Percentiles rank a stretch among this genome's conserved stretches.
phyloP scores from a whole-genome alignment of 2,113 vertebrate species.

The Trematocara zebra region DNA sequence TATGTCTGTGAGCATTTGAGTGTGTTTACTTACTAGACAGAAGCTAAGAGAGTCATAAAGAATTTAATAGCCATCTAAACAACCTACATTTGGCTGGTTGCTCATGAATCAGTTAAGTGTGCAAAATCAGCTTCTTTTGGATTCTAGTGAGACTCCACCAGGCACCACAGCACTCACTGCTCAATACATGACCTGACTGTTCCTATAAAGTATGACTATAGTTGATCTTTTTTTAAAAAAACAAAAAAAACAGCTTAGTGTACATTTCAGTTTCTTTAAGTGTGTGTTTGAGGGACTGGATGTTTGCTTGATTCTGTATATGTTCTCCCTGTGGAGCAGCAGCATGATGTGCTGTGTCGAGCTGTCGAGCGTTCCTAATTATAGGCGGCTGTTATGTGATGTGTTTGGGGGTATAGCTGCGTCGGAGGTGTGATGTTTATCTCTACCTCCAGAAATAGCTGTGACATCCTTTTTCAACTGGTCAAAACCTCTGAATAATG shows the following conservation, averaged over 20 bases:
- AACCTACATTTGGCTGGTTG: not conserved
- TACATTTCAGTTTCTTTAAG: not conserved
- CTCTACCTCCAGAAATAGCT: slow-evolving; percentile 14
- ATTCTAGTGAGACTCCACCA: not conserved
- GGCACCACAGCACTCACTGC: not conserved
- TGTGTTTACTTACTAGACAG: slow-evolving; percentile 19
- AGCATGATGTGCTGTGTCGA: not conserved
- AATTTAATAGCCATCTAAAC: slow-evolving; percentile 20
- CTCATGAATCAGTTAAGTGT: not conserved
- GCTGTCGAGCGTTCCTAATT: slow-evolving; percentile 33
- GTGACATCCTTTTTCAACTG: slow-evolving; percentile 15
- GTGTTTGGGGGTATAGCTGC: slow-evolving; percentile 24
- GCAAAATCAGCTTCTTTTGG: slow-evolving; percentile 30
- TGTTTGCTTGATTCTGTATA: not conserved
- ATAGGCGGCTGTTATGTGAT: slow-evolving; percentile 47
- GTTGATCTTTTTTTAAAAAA: not conserved
- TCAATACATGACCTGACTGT: not conserved
- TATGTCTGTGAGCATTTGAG: not conserved
- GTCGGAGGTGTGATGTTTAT: slow-evolving; percentile 60
- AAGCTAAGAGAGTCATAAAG: slow-evolving; percentile 37
- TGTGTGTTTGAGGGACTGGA: not conserved
- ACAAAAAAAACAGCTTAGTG: not conserved
- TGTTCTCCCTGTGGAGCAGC: not conserved
- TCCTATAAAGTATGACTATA: not conserved
- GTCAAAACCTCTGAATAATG: not conserved